Conservation (phyloP, 2,888 invertebrate species). For the Eupsilia transversa region DNA sequence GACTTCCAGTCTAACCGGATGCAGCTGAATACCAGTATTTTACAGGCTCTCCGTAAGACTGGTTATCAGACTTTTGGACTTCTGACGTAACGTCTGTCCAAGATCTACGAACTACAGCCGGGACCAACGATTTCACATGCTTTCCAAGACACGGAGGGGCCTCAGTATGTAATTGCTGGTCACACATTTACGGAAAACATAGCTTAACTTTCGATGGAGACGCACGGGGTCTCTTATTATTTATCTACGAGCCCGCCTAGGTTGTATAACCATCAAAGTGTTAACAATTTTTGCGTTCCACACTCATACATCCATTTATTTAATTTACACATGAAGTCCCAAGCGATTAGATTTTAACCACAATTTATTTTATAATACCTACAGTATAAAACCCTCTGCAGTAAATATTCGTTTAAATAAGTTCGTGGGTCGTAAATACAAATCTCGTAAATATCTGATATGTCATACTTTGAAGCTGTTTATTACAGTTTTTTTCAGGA, state of each 20-base stretch:
- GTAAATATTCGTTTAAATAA: slow-evolving; percentile 33
- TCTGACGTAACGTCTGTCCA: not conserved
- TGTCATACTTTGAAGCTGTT: slow-evolving; percentile 34
- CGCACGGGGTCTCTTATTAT: too few relatives aligned
- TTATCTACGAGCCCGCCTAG: not conserved
- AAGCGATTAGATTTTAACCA: slow-evolving; percentile 15
- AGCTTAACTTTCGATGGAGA: too few relatives aligned
- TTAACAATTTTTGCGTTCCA: slow-evolving; percentile 5
- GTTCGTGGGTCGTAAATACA: slow-evolving; percentile 29
- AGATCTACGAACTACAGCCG: not conserved
- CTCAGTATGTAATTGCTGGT: not conserved
- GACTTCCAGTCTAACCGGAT: not conserved
- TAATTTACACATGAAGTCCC: not conserved
- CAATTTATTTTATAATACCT: slow-evolving; percentile 41
- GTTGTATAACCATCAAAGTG: not conserved
- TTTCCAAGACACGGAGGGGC: not conserved
- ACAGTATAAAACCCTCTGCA: slow-evolving; percentile 21
- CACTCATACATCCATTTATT: not conserved
- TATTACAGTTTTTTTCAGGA: slow-evolving; percentile 21
- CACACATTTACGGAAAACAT: not conserved
- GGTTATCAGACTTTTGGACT: not conserved
- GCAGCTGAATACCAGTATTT: not conserved
- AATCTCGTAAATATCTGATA: slow-evolving; percentile 36
- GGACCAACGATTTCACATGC: not conserved
- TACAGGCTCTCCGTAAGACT: too few relatives aligned